Conservation (phyloP, 2,888 invertebrate genomes). For the Plagiodera versicolora region DNA sequence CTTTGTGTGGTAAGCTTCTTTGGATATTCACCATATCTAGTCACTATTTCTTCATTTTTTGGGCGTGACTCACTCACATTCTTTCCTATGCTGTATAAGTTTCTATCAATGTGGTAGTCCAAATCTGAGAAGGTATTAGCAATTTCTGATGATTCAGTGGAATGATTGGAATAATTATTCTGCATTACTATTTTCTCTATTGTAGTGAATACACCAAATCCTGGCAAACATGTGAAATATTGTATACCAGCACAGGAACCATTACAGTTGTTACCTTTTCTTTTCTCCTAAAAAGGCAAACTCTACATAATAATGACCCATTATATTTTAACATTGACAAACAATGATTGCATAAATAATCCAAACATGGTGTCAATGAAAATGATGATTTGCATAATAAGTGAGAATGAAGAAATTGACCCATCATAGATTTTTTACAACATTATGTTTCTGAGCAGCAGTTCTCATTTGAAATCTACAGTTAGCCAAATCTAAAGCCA, state of each 20-base stretch:
- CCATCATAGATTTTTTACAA: too few relatives aligned
- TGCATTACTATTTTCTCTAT: constrained; percentile 48
- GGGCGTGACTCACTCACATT: constrained; percentile 31
- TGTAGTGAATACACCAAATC: constrained; percentile 52
- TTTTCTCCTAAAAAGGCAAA: constrained; percentile 47
- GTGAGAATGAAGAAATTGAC: too few relatives aligned
- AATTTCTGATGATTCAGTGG: constrained; percentile 10
- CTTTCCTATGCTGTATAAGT: constrained; percentile 37
- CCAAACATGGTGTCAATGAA: too few relatives aligned
- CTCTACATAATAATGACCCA: constrained; percentile 8
- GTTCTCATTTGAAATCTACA: too few relatives aligned
- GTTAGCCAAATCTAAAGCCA: background rate
- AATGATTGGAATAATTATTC: constrained; percentile 19
- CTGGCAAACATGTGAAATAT: constrained; percentile 51
- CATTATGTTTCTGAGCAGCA: too few relatives aligned
- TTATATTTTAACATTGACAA: too few relatives aligned
- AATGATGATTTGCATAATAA: too few relatives aligned
- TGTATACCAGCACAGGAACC: constrained; percentile 50
- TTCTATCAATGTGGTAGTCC: constrained; percentile 39
- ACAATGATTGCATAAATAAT: too few relatives aligned
- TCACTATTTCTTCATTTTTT: constrained; percentile 46
- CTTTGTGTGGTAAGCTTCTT: constrained; percentile 34
- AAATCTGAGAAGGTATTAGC: constrained; percentile 25
- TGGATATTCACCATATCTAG: constrained; percentile 45
- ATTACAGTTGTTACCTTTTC: constrained; percentile 47